Evolutionary conservation across 2,113 vertebrate species (phyloP).

Genomic region (Fulmarus glacialis): DNA sequence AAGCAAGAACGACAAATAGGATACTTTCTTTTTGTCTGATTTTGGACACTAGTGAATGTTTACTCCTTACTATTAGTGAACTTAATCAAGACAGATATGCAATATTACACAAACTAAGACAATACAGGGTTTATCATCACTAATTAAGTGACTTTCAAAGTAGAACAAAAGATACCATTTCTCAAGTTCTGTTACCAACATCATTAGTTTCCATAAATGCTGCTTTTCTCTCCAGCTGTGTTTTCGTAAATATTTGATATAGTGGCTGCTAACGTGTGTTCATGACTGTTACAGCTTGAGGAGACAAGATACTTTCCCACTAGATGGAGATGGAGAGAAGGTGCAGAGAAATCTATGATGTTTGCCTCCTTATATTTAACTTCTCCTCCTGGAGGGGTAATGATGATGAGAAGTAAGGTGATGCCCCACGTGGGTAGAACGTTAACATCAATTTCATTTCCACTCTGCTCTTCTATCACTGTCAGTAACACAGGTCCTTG

Average conservation of each 20-base stretch:
- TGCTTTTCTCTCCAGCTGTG: neutral
- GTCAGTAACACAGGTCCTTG: neutral
- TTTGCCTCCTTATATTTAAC: neutral
- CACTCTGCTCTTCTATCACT: neutral
- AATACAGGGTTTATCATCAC: neutral
- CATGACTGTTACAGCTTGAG: neutral
- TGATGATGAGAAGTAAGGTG: neutral
- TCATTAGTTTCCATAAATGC: neutral
- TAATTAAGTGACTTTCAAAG: neutral
- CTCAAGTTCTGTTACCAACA: neutral
- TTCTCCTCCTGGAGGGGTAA: neutral
- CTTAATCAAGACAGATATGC: neutral
- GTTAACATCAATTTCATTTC: neutral
- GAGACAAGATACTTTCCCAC: neutral
- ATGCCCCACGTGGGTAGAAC: neutral
- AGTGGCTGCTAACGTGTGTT: fast-evolving
- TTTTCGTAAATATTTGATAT: neutral
- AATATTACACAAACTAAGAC: neutral
- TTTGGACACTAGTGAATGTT: neutral
- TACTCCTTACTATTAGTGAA: neutral
- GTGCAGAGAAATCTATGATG: neutral
- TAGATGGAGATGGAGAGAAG: neutral
- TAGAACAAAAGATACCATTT: neutral
- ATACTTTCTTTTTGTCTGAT: neutral
- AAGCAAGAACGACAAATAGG: neutral